These are phyloP conservation scores for Sycobia sp. DNA, from an alignment of 1,140 invertebrate genomes.

Conservation along the genomic window DNA sequence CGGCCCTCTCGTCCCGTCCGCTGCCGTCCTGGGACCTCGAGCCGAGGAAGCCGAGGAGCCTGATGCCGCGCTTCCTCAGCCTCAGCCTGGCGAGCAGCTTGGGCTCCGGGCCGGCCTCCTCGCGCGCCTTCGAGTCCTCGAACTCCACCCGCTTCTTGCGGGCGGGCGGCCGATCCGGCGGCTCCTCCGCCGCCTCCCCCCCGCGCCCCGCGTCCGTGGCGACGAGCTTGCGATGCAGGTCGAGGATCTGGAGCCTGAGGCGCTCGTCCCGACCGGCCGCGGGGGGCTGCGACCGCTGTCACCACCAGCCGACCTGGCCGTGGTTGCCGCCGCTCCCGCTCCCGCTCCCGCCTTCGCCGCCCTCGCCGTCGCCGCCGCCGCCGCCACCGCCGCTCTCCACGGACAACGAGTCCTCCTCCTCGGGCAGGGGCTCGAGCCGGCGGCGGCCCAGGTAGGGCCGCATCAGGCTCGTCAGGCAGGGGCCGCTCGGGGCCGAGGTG, in stretches of 20 bases:
- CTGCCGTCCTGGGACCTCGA: constrained; percentile 44
- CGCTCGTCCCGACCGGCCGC: constrained; percentile 52
- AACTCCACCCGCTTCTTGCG: constrained; percentile 36
- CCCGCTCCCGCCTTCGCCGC: too few relatives aligned
- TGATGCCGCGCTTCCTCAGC: constrained; percentile 49
- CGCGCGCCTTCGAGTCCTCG: constrained; percentile 40
- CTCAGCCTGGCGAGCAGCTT: constrained; percentile 48
- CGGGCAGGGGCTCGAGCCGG: constrained; percentile 56
- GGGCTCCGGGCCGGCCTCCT: constrained; percentile 34
- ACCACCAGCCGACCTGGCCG: constrained; percentile 59
- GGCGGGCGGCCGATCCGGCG: neutral
- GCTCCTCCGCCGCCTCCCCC: constrained; percentile 21
- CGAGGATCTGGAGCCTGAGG: constrained; percentile 55
- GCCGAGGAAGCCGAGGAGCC: constrained; percentile 49
- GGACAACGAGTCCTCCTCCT: constrained; percentile 58
- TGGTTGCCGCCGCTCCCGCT: too few relatives aligned
- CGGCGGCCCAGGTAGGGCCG: constrained; percentile 52
- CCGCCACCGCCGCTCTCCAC: constrained; percentile 43
- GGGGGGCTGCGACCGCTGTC: constrained; percentile 53
- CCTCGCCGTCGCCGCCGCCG: neutral
- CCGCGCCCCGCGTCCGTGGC: constrained; percentile 7
- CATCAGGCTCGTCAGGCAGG: constrained; percentile 26
- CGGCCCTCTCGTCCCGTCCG: constrained; percentile 50
- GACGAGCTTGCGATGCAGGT: constrained; percentile 52
- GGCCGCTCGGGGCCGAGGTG: constrained; percentile 40